Conservation (phyloP, 2,888 invertebrate species). For the Xylota sylvarum region DNA sequence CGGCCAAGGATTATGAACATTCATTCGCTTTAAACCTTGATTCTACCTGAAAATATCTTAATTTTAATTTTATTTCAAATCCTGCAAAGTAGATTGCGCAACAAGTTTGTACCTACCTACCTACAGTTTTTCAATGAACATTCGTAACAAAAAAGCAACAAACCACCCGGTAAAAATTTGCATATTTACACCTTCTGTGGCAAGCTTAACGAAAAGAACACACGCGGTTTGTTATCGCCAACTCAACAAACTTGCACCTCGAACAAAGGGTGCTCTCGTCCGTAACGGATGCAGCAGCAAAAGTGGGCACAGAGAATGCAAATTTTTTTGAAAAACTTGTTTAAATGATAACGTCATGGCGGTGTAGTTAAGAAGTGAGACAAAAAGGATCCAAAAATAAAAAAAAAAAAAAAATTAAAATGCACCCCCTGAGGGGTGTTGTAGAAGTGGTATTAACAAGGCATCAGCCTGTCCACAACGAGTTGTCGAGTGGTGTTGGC, state of each 20-base stretch:
- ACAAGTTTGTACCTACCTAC: not conserved
- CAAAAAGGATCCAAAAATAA: slow-evolving; percentile 42
- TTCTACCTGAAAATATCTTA: not conserved
- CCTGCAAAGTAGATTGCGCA: not conserved
- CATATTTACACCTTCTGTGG: slow-evolving; percentile 54
- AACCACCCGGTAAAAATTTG: slow-evolving; percentile 36
- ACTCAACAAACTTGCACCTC: slow-evolving; percentile 65
- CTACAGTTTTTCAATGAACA: not conserved
- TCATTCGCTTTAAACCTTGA: no score
- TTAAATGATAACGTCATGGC: slow-evolving; percentile 72
- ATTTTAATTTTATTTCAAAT: not conserved
- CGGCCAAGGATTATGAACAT: no score
- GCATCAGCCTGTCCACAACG: slow-evolving; percentile 63
- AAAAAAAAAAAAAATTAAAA: slow-evolving; percentile 20
- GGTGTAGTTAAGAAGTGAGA: slow-evolving; percentile 59
- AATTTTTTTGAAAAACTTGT: slow-evolving; percentile 60
- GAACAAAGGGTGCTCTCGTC: slow-evolving; percentile 33
- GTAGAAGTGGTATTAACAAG: slow-evolving; percentile 72
- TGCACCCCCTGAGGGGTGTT: slow-evolving; percentile 48
- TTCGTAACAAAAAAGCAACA: not conserved
- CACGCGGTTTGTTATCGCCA: slow-evolving; percentile 63
- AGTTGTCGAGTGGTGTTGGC: slow-evolving; percentile 57
- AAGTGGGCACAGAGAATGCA: slow-evolving; percentile 56
- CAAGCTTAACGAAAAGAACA: slow-evolving; percentile 15
- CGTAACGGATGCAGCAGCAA: slow-evolving; percentile 62